Conservation (phyloP, 2,113 vertebrate genomes). For the Atlantisia rogersi region DNA sequence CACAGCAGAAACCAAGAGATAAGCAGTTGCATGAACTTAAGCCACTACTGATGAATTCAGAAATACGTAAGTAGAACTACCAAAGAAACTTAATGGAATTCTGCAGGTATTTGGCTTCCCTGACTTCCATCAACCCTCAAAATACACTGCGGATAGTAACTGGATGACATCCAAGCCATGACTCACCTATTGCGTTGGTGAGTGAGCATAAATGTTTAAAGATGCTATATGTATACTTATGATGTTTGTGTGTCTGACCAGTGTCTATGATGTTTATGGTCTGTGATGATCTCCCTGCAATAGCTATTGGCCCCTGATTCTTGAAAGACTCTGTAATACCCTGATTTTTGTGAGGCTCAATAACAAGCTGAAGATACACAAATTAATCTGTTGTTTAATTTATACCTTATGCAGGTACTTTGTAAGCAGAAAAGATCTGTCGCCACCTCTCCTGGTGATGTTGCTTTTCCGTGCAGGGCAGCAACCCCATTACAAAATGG, state of each 20-base stretch:
- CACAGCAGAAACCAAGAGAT: neutral
- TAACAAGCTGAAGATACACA: neutral
- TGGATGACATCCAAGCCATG: neutral
- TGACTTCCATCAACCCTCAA: neutral
- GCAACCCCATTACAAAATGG: neutral
- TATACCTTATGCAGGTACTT: neutral
- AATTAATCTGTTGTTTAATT: neutral
- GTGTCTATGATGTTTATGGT: neutral
- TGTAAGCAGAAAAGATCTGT: neutral
- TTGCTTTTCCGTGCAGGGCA: neutral
- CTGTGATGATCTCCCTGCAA: neutral
- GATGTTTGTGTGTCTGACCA: neutral
- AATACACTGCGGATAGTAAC: neutral
- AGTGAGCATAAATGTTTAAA: neutral
- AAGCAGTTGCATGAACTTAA: neutral
- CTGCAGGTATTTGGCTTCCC: neutral
- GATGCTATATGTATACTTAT: neutral
- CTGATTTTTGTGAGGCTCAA: neutral
- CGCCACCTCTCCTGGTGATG: neutral
- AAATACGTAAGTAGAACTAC: neutral
- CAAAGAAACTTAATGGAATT: neutral
- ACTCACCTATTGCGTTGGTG: neutral
- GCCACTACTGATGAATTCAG: neutral
- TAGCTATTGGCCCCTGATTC: neutral
- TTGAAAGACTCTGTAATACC: neutral